A percentile compares a stretch with the other conserved stretches of the same genome.
These are phyloP conservation scores for Hyla sarda DNA, from an alignment of 2,113 vertebrate genomes.

Conservation along the genomic window DNA sequence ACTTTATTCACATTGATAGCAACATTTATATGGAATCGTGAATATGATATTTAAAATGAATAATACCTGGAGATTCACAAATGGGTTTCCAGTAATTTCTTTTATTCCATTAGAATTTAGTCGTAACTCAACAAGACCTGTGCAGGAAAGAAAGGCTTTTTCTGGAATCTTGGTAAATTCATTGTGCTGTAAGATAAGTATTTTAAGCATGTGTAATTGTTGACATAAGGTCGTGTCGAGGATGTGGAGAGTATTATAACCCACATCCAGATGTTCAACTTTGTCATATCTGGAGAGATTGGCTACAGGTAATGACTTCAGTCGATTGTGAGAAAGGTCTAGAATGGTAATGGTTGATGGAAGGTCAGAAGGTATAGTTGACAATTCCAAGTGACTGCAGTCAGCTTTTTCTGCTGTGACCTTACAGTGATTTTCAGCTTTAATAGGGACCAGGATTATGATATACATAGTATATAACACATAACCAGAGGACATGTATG, in stretches of 20 bases:
- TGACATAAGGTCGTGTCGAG: slow-evolving; percentile 78
- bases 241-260: slow-evolving; percentile 82
- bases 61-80: slow-evolving; percentile 76
- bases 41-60: not conserved
- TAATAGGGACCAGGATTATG: slow-evolving; percentile 46
- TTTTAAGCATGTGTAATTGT: slow-evolving; percentile 72
- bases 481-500: slow-evolving; percentile 32
- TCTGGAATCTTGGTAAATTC: slow-evolving; percentile 74
- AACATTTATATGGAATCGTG: not conserved
- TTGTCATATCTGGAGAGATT: slow-evolving; percentile 76
- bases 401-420: slow-evolving; percentile 77
- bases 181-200: slow-evolving; percentile 83
- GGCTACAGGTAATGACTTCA: slow-evolving; percentile 68
- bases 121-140: slow-evolving; percentile 72
- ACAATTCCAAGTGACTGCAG: slow-evolving; percentile 88
- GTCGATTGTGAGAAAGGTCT: slow-evolving; percentile 89
- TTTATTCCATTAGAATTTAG: slow-evolving; percentile 81
- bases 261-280: slow-evolving; percentile 76
- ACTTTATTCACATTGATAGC: not conserved
- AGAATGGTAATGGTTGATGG: slow-evolving; percentile 81
- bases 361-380: slow-evolving; percentile 79
- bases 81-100: slow-evolving; percentile 76
- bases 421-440: slow-evolving; percentile 69
- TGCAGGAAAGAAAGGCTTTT: slow-evolving; percentile 75
- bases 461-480: slow-evolving; percentile 60